Evolutionary conservation across 2,797 vertebrate genomes (phyloP), one percentile per base, ranked within the genome.

Genomic region (Eospalax fontanierii): DNA sequence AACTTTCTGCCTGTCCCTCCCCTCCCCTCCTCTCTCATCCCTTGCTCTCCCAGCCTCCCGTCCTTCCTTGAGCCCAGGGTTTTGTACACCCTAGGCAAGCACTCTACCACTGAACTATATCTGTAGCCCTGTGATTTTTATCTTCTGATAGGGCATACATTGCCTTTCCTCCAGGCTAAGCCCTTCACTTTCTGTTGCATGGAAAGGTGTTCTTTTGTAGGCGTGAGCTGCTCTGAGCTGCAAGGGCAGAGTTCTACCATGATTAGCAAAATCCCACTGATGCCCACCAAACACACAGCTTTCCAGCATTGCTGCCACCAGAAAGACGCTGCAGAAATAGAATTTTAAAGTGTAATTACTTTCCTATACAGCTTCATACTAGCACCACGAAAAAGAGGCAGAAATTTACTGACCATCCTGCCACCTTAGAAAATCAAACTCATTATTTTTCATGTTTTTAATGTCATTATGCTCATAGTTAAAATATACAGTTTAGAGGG

Each of bases 261-360:
- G 50, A 86, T 88, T 85, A 91, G 90, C 30, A 70, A 86, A 81
- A 84, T 70, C 74, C 43, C 65, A 43, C 3, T 19, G 70, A 68
- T 71, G 65, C 9, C 75, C 75, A 16, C 40, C 66, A 76, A 46
- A 76, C 76, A 50, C 43, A 50, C 0, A 14, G 54, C 46, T 94
- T 26, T 92, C 90, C 65, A 87, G 90, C 85, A 78, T 46, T 46
- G 40, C 26, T 59, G 78, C 84, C 46, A 28, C 54, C 38, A 59
- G 89, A 66, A 54, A 89, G 80, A 80, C 30, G 83, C 0, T 75
- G 40, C 33, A 91, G 78, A 88, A 71, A 92, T 61, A 93, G 86
- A 83, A 63, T 92, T 94, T 11, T 43, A 88, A 93, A 95, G 79
- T 89, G 59, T 89, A 93, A 74, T 94, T 96, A 88, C 28, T 89